Evolutionary conservation across 1,140 invertebrate species (phyloP).

Genomic region (Lasioglossum albipes): DNA sequence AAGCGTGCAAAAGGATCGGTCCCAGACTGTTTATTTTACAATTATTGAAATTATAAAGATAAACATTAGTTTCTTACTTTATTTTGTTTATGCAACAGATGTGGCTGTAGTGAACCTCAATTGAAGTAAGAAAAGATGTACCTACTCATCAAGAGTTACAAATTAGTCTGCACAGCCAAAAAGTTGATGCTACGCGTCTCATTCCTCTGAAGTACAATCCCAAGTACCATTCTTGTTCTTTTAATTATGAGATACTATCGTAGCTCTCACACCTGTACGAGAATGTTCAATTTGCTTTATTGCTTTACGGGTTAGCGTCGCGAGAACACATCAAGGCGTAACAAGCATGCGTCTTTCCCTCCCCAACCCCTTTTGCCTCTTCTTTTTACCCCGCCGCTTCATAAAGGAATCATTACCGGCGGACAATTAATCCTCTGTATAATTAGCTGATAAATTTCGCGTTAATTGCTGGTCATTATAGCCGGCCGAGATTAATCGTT

Average conservation of each 20-base stretch:
- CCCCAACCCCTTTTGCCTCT: not conserved
- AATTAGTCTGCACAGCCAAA: too few species aligned
- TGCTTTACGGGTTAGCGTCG: not conserved
- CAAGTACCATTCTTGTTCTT: not conserved
- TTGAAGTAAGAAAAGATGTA: too few species aligned
- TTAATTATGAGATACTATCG: not conserved
- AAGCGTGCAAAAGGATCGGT: too few species aligned
- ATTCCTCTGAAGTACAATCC: not conserved
- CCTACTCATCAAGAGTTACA: too few species aligned
- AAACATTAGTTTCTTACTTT: too few species aligned
- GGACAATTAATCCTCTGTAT: constrained; percentile 63
- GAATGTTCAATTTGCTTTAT: not conserved
- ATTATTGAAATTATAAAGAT: too few species aligned
- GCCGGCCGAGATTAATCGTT: constrained; percentile 50
- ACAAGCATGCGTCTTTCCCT: not conserved
- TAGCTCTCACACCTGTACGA: not conserved
- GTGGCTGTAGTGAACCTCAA: too few species aligned
- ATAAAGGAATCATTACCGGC: constrained; percentile 51
- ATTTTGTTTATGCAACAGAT: too few species aligned
- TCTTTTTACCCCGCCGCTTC: not conserved
- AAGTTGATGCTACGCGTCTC: too few species aligned
- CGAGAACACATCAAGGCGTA: not conserved
- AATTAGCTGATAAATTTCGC: constrained; percentile 72
- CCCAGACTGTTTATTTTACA: too few species aligned
- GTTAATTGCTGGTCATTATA: constrained; percentile 62